Conservation (phyloP, 1,140 invertebrate species). For the Procambarus clarkii region DNA sequence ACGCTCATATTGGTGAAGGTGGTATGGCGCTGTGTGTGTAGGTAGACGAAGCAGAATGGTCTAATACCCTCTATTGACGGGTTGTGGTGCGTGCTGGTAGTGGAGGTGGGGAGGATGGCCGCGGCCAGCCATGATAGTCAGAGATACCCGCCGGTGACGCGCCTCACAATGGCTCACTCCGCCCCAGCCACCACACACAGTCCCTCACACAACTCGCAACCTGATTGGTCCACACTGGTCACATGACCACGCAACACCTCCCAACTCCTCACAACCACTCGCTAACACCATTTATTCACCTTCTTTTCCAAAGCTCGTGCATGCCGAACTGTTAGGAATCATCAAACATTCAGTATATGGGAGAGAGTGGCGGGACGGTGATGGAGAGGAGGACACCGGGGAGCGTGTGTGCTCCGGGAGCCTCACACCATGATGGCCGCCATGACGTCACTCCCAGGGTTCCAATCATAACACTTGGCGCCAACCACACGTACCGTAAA, state of each 20-base stretch:
- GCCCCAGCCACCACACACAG: constrained; percentile 36
- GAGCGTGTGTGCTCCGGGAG: constrained; percentile 26
- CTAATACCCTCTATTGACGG: constrained; percentile 62
- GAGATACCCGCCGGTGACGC: constrained; percentile 57
- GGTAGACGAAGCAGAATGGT: not conserved
- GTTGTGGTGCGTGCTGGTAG: constrained; percentile 44
- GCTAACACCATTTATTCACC: constrained; percentile 40
- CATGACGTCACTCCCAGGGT: constrained; percentile 47
- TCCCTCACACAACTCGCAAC: constrained; percentile 8
- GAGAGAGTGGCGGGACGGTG: too few species aligned
- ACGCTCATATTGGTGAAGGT: constrained; percentile 38
- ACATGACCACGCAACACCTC: constrained; percentile 64
- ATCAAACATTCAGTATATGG: constrained; percentile 13
- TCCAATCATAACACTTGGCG: not conserved
- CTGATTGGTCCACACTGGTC: constrained; percentile 59
- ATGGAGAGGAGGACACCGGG: constrained; percentile 19
- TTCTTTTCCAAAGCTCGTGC: constrained; percentile 45
- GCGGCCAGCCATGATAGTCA: constrained; percentile 48
- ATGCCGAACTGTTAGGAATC: constrained; percentile 21
- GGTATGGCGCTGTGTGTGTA: not conserved
- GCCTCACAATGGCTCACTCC: constrained; percentile 42
- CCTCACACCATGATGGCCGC: constrained; percentile 47
- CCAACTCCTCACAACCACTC: constrained; percentile 37
- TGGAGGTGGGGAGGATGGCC: constrained; percentile 54
- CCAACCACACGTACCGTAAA: not conserved